A percentile compares a stretch with the other conserved stretches of the same genome.
phyloP scores from a whole-genome alignment of 2,113 vertebrate species.

The Labrus mixtus region DNA sequence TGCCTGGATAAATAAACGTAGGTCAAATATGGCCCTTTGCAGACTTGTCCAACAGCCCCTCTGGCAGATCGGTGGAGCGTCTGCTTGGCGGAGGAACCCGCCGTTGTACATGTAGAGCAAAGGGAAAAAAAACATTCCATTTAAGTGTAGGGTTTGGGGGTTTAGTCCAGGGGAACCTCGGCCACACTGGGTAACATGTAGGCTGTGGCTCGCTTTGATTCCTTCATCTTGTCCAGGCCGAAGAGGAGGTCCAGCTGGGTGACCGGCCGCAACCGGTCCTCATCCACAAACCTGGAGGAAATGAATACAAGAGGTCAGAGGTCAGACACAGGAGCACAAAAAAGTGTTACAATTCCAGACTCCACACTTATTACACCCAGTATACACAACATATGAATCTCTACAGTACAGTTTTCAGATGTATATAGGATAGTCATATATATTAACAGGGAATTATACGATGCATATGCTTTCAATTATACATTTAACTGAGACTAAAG shows the following conservation, averaged over 20 bases:
- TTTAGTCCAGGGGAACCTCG: conserved; percentile 81
- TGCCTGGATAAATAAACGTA: conserved; percentile 7
- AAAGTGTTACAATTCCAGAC: too few species aligned
- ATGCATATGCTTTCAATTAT: too few species aligned
- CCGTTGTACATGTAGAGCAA: neutral
- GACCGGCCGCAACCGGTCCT: conserved; percentile 80
- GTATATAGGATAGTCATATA: too few species aligned
- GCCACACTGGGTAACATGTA: conserved; percentile 42
- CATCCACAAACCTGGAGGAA: conserved; percentile 68
- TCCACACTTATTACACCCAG: too few species aligned
- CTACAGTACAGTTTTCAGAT: too few species aligned
- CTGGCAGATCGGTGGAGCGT: conserved; percentile 7
- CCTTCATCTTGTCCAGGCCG: conserved; percentile 86
- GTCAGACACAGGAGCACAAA: neutral
- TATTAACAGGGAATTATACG: too few species aligned
- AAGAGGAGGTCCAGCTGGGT: conserved; percentile 86
- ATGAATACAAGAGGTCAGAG: conserved; percentile 21
- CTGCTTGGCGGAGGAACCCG: neutral
- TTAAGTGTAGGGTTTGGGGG: too few species aligned
- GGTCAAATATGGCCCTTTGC: neutral
- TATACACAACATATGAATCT: too few species aligned
- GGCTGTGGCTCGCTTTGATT: conserved; percentile 79
- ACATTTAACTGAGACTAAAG: too few species aligned
- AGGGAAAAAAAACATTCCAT: neutral
- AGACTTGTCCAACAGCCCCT: conserved; percentile 18